Evolutionary conservation across 2,888 invertebrate genomes (phyloP).

Genomic region (Agrochola lychnidis): DNA sequence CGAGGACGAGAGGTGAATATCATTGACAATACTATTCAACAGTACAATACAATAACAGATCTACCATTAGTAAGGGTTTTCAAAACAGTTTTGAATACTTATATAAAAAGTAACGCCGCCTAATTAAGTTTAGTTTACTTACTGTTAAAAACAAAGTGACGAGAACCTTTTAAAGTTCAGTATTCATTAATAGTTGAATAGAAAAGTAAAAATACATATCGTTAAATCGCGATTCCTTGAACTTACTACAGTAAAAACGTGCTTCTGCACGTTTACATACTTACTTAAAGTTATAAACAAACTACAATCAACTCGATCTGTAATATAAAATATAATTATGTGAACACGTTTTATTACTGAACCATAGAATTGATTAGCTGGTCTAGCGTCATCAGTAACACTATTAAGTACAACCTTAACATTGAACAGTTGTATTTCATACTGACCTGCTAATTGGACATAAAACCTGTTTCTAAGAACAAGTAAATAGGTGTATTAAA

Average conservation of each 20-base stretch:
- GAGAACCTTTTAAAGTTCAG: neutral
- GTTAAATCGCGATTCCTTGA: conserved; percentile 16
- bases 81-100: neutral
- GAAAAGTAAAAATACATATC: neutral
- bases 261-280: neutral
- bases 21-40: conserved; percentile 39
- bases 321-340: conserved; percentile 33
- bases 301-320: neutral
- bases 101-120: neutral
- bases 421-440: conserved; percentile 24
- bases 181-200: neutral
- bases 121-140: neutral
- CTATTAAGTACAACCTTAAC: conserved; percentile 17
- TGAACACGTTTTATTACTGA: conserved; percentile 27
- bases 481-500: conserved; percentile 36
- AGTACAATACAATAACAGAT: neutral
- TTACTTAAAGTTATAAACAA: conserved; percentile 7
- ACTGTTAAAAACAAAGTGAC: neutral
- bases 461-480: conserved; percentile 54
- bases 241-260: neutral
- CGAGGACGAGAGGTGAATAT: conserved; percentile 94
- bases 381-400: conserved; percentile 15
- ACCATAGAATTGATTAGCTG: conserved; percentile 22
- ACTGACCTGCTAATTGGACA: conserved; percentile 48
- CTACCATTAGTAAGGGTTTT: neutral